A percentile compares a stretch with the other conserved stretches of the same genome.
phyloP scores from a whole-genome alignment of 1,140 invertebrate species.

The Triops cancriformis region DNA sequence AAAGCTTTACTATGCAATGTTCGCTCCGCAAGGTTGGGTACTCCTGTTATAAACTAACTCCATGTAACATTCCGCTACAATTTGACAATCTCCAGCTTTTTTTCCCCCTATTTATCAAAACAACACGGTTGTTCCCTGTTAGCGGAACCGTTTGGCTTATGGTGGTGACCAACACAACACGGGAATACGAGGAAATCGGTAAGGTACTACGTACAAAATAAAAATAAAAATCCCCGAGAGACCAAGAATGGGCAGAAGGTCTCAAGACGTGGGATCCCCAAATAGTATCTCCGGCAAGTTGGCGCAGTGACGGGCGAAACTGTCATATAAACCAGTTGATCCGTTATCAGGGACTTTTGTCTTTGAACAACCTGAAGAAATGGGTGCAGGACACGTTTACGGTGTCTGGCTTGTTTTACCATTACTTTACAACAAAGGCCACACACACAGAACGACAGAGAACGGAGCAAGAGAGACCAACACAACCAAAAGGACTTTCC shows the following conservation, averaged over 20 bases:
- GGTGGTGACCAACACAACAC: too few species aligned
- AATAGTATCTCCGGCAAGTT: neutral
- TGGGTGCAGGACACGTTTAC: conserved; percentile 4
- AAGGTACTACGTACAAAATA: neutral
- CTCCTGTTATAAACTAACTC: too few species aligned
- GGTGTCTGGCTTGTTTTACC: conserved; percentile 12
- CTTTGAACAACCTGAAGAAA: conserved; percentile 11
- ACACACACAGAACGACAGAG: neutral
- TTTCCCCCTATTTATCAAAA: too few species aligned
- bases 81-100: too few species aligned
- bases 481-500: neutral
- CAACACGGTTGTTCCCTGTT: too few species aligned
- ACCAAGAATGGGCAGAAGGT: neutral
- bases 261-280: neutral
- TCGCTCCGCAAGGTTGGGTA: too few species aligned
- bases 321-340: conserved; percentile 10
- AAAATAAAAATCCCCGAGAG: neutral
- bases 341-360: conserved; percentile 13
- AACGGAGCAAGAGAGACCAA: too few species aligned
- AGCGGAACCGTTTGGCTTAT: too few species aligned
- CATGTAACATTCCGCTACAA: too few species aligned
- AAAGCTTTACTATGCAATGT: too few species aligned
- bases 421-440: neutral
- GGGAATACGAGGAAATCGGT: too few species aligned
- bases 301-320: neutral